These are phyloP conservation scores for Patiria miniata DNA, from an alignment of 35 echinoderm and acorn worm genomes.

Conservation along the genomic window DNA sequence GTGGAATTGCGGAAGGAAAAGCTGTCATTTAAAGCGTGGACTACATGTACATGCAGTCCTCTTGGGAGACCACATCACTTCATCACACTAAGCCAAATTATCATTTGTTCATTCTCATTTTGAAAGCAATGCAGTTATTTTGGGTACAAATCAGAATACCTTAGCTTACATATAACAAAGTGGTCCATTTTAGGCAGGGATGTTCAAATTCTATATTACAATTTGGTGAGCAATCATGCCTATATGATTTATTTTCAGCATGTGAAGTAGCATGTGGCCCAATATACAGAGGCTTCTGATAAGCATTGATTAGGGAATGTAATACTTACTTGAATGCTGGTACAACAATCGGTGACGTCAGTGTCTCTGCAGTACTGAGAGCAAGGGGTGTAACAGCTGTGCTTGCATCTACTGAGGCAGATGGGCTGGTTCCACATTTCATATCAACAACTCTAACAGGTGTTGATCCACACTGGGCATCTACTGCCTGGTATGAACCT, in stretches of 20 bases:
- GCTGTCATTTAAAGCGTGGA: background rate
- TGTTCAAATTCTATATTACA: too few relatives aligned
- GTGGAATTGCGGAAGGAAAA: too few relatives aligned
- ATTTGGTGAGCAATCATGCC: too few relatives aligned
- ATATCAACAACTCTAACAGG: background rate
- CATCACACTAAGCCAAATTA: background rate
- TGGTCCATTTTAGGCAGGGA: too few relatives aligned
- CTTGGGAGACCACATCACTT: background rate
- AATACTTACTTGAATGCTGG: slow-evolving; percentile 28
- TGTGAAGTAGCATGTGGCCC: too few relatives aligned
- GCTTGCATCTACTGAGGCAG: background rate
- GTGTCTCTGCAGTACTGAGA: background rate
- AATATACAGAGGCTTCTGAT: too few relatives aligned
- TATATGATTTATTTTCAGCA: too few relatives aligned
- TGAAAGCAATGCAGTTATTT: background rate
- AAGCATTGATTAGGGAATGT: too few relatives aligned
- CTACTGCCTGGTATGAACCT: background rate
- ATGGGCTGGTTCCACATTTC: slow-evolving; percentile 3
- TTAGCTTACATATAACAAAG: too few relatives aligned
- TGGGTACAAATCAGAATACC: too few relatives aligned
- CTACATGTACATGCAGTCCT: background rate
- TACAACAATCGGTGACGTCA: slow-evolving; percentile 23
- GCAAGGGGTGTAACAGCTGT: slow-evolving; percentile 18
- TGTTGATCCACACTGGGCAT: slow-evolving; percentile 29
- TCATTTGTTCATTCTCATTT: background rate